Conservation (phyloP, 2,113 vertebrate species). For the Alectura lathami region DNA sequence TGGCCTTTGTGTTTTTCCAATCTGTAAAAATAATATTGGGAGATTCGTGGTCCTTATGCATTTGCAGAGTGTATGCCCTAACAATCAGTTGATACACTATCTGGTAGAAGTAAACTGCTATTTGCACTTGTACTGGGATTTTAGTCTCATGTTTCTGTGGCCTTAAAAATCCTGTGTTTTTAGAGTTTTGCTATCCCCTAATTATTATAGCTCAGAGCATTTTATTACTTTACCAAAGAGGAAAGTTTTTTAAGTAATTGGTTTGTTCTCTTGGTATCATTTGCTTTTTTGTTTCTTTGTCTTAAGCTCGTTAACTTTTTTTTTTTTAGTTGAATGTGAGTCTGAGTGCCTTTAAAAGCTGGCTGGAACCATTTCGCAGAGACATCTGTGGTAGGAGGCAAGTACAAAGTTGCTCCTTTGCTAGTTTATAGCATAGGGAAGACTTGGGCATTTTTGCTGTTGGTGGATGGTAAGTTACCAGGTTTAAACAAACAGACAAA, state of each 20-base stretch:
- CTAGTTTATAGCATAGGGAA: not conserved
- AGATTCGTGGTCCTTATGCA: slow-evolving; percentile 59
- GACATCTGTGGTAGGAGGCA: not conserved
- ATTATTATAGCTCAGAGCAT: slow-evolving; percentile 21
- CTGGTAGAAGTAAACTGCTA: slow-evolving; percentile 62
- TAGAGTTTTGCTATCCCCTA: slow-evolving; percentile 36
- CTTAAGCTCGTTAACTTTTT: not conserved
- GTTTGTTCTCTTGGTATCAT: slow-evolving; percentile 1
- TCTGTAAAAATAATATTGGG: slow-evolving; percentile 76
- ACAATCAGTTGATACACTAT: slow-evolving; percentile 55
- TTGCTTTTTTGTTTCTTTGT: not conserved
- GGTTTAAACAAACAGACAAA: not conserved
- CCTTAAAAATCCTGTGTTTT: slow-evolving; percentile 31
- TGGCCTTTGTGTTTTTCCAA: slow-evolving; percentile 70
- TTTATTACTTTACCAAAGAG: slow-evolving; percentile 21
- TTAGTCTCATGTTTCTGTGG: slow-evolving; percentile 52
- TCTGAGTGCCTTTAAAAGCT: not conserved
- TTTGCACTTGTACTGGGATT: slow-evolving; percentile 61
- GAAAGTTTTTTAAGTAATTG: slow-evolving; percentile 18
- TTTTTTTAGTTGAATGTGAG: not conserved
- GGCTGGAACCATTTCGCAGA: not conserved
- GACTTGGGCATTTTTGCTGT: not conserved
- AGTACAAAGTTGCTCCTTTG: not conserved
- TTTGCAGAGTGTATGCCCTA: slow-evolving; percentile 55
- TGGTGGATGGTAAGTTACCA: not conserved